These are phyloP conservation scores for Diploscapter pachys DNA, from an alignment of 1,140 invertebrate species.

Conservation along the genomic window DNA sequence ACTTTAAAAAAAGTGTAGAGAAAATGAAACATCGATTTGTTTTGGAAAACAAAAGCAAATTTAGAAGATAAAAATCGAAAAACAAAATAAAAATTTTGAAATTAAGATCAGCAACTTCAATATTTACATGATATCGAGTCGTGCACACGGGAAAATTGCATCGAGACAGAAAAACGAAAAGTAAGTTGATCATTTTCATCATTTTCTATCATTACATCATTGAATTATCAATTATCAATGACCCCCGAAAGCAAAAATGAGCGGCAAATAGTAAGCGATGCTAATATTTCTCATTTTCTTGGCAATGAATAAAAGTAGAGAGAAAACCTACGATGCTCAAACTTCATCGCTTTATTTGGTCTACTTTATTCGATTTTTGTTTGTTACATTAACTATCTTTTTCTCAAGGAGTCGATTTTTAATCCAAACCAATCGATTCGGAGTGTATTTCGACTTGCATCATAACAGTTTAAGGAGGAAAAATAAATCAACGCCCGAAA, in stretches of 20 bases:
- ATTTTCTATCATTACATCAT: no score
- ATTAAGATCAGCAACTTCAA: no score
- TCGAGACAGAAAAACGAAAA: conserved; percentile 19
- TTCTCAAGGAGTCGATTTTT: conserved; percentile 11
- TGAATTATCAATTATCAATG: no score
- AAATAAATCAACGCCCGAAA: no score
- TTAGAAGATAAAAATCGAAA: no score
- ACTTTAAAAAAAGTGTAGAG: no score
- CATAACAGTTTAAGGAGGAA: no score
- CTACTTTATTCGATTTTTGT: conserved; percentile 4
- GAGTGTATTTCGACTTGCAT: no score
- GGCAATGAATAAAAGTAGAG: conserved; percentile 3
- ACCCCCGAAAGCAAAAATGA: not conserved
- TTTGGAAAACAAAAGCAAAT: no score
- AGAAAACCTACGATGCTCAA: not conserved
- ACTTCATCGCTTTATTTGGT: not conserved
- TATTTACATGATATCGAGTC: conserved; percentile 7
- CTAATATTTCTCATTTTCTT: not conserved
- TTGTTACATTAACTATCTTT: conserved; percentile 5
- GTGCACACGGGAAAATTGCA: conserved; percentile 32
- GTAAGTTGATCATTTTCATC: not conserved
- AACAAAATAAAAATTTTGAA: no score
- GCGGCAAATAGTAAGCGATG: not conserved
- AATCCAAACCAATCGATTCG: conserved; percentile 4
- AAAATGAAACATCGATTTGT: no score